Conservation (phyloP, 2,888 invertebrate species). For the Plebejus melissa region DNA sequence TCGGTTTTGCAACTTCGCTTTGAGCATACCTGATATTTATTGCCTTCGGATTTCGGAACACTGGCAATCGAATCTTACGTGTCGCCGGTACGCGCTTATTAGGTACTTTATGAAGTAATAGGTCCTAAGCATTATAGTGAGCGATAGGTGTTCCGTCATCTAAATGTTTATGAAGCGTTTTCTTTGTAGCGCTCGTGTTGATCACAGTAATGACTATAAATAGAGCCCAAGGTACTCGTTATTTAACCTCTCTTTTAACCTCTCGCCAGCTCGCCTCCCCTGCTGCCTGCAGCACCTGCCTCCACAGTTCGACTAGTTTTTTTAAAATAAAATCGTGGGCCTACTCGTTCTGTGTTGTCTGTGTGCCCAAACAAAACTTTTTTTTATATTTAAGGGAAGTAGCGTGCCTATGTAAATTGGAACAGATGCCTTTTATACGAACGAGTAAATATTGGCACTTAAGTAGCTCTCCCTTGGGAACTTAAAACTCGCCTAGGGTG, state of each 20-base stretch:
- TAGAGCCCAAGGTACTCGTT: slow-evolving; percentile 15
- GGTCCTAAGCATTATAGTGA: neutral
- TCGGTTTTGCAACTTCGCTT: slow-evolving; percentile 62
- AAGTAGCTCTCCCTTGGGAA: slow-evolving; percentile 46
- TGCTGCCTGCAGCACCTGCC: slow-evolving; percentile 11
- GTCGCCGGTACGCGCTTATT: slow-evolving; percentile 42
- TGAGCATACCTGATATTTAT: slow-evolving; percentile 66
- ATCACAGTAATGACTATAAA: slow-evolving; percentile 21
- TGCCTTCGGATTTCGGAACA: slow-evolving; percentile 60
- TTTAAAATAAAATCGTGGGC: neutral
- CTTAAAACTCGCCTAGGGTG: slow-evolving; percentile 13
- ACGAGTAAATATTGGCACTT: slow-evolving; percentile 41
- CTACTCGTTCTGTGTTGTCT: neutral
- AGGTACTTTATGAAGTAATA: neutral
- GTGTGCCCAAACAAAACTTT: neutral
- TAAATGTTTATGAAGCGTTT: neutral
- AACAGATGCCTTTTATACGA: slow-evolving; percentile 31
- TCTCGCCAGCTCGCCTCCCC: slow-evolving; percentile 13
- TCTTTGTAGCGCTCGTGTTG: neutral
- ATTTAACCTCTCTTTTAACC: neutral
- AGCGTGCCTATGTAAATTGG: slow-evolving; percentile 26
- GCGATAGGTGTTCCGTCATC: neutral
- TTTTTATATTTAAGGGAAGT: slow-evolving; percentile 26
- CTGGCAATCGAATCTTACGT: slow-evolving; percentile 51
- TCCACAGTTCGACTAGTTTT: slow-evolving; percentile 8